phyloP scores from a whole-genome alignment of 1,140 invertebrate genomes.

The Polypedilum pembai region DNA sequence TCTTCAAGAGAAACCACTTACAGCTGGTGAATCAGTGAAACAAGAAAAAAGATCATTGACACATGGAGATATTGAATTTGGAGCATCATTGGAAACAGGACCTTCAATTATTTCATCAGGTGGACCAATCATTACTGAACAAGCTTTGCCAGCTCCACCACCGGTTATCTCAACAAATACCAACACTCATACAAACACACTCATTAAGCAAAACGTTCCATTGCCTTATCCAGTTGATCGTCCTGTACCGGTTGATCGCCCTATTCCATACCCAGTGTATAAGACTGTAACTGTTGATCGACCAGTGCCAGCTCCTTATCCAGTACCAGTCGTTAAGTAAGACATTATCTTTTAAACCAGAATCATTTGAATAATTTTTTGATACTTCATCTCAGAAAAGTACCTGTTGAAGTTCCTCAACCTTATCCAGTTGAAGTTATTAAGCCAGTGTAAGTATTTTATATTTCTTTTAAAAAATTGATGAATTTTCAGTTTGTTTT shows the following conservation, averaged over 20 bases:
- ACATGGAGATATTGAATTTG: background rate
- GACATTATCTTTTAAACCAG: background rate
- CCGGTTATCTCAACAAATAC: background rate
- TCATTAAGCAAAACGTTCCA: background rate
- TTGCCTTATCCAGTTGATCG: background rate
- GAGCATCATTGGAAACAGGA: background rate
- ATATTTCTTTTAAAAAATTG: too few relatives aligned
- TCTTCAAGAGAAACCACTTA: background rate
- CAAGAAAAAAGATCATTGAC: background rate
- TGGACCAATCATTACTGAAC: background rate
- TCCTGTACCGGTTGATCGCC: background rate
- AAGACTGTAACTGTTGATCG: background rate
- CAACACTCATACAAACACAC: background rate
- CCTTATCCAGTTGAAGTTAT: slow-evolving; percentile 17
- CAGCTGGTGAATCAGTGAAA: background rate
- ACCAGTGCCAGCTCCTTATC: background rate
- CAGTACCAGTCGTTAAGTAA: background rate
- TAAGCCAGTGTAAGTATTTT: background rate
- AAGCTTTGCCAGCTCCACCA: background rate
- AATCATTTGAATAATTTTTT: background rate
- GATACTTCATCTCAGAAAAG: background rate
- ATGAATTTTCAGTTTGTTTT: too few relatives aligned
- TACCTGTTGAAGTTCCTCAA: slow-evolving; percentile 4
- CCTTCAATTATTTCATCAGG: background rate
- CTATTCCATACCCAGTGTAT: background rate